Base-by-base conservation (phyloP, 2,888 invertebrate genomes). In the Drosophila yooni region DNA sequence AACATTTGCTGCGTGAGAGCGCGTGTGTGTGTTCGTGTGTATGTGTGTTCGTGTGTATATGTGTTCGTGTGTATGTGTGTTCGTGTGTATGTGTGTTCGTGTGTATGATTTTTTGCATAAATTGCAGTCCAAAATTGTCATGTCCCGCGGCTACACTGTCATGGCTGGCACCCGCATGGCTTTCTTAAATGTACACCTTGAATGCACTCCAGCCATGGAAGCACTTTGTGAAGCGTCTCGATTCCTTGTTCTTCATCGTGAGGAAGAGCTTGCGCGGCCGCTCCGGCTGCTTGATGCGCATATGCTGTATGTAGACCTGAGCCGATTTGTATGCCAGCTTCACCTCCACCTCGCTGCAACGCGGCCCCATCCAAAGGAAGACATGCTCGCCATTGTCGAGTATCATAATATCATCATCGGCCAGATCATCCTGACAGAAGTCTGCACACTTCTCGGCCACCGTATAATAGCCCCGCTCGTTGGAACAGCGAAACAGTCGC, bases 331-430 rank as follows among this genome's bases (percentile, higher is more conserved):
- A 99, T 0, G 99, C 99, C 63, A 99, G 94, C 94, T 99, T 99
- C 70, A 99, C 98, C 94, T 99, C 99, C 6, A 99, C 99, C 94
- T 99, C 99, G 68, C 98, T 98, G 91, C 99, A 98, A 85, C 97
- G 96, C 65, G 98, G 96, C 13, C 99, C 99, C 64, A 99, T 95
- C 99, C 99, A 99, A 62, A 99, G 94, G 94, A 98, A 99, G 65
- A 99, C 98, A 93, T 99, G 98, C 88, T 98, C 97, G 5, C 99
- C 99, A 92, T 98, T 99, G 94, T 99, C 99, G 82, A 99, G 94
- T 82, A 99, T 98, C 99, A 99, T 99, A 43, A 99, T 99, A 93
- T 99, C 99, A 93, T 99, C 99, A 94, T 99, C 99, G 1, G 99
- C 99, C 83, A 99, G 94, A 94, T 99, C 99, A 92, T 99, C 99